Evolutionary conservation across 1,140 invertebrate species (phyloP), one percentile per base, ranked within the genome.

Genomic region (Limonius californicus): DNA sequence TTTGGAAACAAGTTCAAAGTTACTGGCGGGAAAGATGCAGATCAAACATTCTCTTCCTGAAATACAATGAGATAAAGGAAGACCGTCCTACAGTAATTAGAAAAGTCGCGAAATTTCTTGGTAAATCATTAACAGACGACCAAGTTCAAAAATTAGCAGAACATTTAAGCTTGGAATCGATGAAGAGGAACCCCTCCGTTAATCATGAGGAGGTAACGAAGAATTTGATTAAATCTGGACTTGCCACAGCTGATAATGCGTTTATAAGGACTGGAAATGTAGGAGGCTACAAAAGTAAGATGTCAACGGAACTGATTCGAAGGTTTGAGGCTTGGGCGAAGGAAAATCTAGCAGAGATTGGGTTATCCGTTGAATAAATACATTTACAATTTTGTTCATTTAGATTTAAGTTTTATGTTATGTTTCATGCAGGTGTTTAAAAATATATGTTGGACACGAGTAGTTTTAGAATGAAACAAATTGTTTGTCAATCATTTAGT

Each of bases 41-140:
- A 23, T 82, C 86, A 0, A 91, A 92, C 64, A 75, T 92, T 0
- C 76, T 91, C 0, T 89, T 94, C 67, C 74, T 93, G 16, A 92
- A 86, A 63, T 94, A 89, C 69, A 90, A 94, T 77, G 89, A 92
- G 53, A 87, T 91, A 87, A 90, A 90, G 70, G 74, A 84, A 72
- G 83, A 92, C 74, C 77, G 88, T 60, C 76, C 80, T 0, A 76
- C 72, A 0, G 82, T 81, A 0, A 83, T 91, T 6, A 76, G 79
- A 12, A 84, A 81, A 66, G 86, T 90, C 11, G 87, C 88, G 0
- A 71, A 81, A 15, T 94, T 93, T 72, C 72, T 94, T 1, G 80
- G 81, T 0, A 88, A 88, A 72, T 72, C 72, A 0, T 60, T 91
- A 2, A 83, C 78, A 0, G 83, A 87, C 0, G 77, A 85, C 11